phyloP scores from a whole-genome alignment of 2,113 vertebrate species.

The Rhagologus leucostigma region DNA sequence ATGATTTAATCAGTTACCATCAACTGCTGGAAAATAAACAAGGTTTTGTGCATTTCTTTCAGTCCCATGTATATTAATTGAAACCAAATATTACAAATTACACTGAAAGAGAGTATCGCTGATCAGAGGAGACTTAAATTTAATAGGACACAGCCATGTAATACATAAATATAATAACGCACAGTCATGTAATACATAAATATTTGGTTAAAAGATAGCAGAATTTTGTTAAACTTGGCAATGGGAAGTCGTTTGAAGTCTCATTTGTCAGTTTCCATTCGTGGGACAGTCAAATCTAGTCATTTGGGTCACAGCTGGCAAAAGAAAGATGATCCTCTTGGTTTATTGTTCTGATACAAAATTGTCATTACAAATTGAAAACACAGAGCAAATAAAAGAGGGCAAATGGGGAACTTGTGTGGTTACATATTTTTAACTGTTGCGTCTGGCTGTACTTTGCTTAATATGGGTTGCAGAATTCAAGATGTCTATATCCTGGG shows the following conservation, averaged over 20 bases:
- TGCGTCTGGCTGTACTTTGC: conserved; percentile 48
- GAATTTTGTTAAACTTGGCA: conserved; percentile 67
- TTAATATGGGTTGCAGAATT: conserved; percentile 45
- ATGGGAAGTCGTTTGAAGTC: conserved; percentile 58
- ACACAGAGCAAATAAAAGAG: conserved; percentile 62
- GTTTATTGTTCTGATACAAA: conserved; percentile 68
- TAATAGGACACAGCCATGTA: conserved; percentile 63
- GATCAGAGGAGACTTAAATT: conserved; percentile 55
- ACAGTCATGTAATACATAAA: conserved; percentile 66
- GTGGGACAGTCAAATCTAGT: conserved; percentile 47
- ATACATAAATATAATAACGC: conserved; percentile 66
- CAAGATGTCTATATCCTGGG: conserved; percentile 52
- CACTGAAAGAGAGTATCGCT: background rate
- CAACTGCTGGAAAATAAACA: conserved; percentile 50
- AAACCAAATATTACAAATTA: conserved; percentile 57
- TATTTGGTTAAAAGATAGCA: conserved; percentile 67
- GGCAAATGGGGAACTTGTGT: conserved; percentile 64
- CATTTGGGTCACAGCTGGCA: conserved; percentile 59
- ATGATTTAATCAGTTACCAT: conserved; percentile 60
- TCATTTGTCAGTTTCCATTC: conserved; percentile 58
- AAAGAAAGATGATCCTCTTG: conserved; percentile 58
- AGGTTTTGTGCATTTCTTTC: conserved; percentile 22
- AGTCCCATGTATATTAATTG: conserved; percentile 45
- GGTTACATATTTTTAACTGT: conserved; percentile 60
- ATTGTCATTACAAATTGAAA: conserved; percentile 69